Evolutionary conservation across 35 echinoderm and acorn worm species (phyloP), one percentile per base, ranked within the genome.

Genomic region (Holothuria glaberrima): DNA sequence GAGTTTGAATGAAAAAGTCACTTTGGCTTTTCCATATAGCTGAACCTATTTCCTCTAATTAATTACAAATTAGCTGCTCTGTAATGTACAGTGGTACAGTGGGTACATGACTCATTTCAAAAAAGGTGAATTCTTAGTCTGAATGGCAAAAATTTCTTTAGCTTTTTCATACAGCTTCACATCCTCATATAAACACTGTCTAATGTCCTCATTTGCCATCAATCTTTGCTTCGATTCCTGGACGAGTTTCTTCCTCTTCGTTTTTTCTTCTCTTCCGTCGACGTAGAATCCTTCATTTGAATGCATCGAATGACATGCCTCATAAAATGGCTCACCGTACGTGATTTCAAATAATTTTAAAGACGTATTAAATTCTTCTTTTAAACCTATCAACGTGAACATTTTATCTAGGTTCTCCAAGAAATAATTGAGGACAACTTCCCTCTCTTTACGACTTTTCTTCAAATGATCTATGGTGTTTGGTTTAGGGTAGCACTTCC

Each of bases 341-440:
- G 69, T 38, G 25, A 7, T 74, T 35, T 89, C 17, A 35, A 89
- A 89, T 45, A 89, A 26, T 76, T 48, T 31, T 2, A 89, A 16
- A 73, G 87, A 89, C 16, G 68, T 89, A 20, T 48, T 38, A 29
- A 75, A 89, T 32, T 89, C 87, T n/a, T 89, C 87, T 21, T 68
- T 89, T 31, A 89, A 27, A 22, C 87, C 87, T 31, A 89, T 76
- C 16, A 76, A 36, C 13, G 66, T 74, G 24, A 88, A 88, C 54
- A 68, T 71, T 57, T 75, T 71, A 48, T 88, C 86, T 19, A 88
- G 41, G 30, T 88, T 88, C 19, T 88, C 65, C 6, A 88, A 36
- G 28, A 71, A 34, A 75, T 88, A 88, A 33, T 58, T 33, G 10
- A 88, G 26, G 46, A 75, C 26, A 14, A 21, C 63, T 25, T 56